Evolutionary conservation across 2,888 invertebrate genomes (phyloP), one percentile per base, ranked within the genome.

Genomic region (Platypus cylindrus): DNA sequence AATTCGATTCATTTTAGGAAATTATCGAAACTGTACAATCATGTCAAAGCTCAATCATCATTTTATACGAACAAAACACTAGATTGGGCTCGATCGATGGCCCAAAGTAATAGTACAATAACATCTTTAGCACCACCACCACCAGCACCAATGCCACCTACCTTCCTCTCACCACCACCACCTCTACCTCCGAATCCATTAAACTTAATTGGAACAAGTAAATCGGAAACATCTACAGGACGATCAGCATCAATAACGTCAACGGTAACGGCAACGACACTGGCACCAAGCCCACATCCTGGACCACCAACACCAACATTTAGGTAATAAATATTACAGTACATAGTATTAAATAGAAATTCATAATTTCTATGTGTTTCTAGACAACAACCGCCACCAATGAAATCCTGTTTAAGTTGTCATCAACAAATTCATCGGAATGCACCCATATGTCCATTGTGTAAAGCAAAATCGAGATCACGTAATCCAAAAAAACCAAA

Each of bases 401-500:
- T 90, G 90, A 90, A 90, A 67, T 89, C 90, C 14, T 91, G 91
- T 62, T 70, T 91, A 39, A 90, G 90, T 31, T 91, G 91, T 56
- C 90, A 91, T 71, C 91, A 91, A 65, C 91, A 91, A 66, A 91
- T 91, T 54, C 91, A 91, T 67, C 79, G 98, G 51, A 98, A 98
- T 67, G 98, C 98, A 43, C 98, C 98, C 36, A 98, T 98, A 60
- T 98, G 98, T 62, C 98, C 98, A 35, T 73, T 97, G 28, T 98
- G 98, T 67, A 98, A 98, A 69, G 94, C 95, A 55, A 98, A 98
- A 67, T 93, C 91, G 45, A 78, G 97, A 48, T 94, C 94, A 18
- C 73, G 97, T 43, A 97, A 98, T 69, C 97, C 97, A 23, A 98
- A 98, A 66, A 94, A 95, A 55, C 93, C 94, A 48, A 95, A 95